Percentiles rank a stretch among this genome's conserved stretches.
phyloP scores from a whole-genome alignment of 2,888 invertebrate genomes.

The Heliconius erato region DNA sequence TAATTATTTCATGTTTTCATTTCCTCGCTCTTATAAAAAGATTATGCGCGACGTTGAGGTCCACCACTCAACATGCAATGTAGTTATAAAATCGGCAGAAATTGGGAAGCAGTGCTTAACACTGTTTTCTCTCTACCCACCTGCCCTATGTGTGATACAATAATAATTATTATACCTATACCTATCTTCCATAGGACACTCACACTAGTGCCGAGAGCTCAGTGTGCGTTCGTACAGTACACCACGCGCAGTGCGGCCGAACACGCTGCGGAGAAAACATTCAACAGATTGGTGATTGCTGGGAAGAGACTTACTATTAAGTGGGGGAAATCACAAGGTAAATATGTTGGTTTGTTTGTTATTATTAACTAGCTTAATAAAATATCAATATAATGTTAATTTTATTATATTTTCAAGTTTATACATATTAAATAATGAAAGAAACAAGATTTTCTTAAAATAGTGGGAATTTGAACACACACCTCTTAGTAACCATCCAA shows the following conservation, averaged over 20 bases:
- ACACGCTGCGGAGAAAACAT: slow-evolving; percentile 97
- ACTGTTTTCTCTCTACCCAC: background rate
- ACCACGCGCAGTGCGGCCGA: slow-evolving; percentile 96
- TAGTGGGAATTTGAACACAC: no score
- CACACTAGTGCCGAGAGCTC: slow-evolving; percentile 96
- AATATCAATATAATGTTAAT: no score
- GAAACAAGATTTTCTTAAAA: no score
- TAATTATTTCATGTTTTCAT: background rate
- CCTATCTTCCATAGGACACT: slow-evolving; percentile 86
- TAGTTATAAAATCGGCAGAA: no score
- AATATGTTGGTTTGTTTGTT: slow-evolving; percentile 3
- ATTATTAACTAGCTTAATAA: background rate
- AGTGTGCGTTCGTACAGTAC: slow-evolving; percentile 99
- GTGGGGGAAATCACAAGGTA: slow-evolving; percentile 98
- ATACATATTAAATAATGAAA: no score
- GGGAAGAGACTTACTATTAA: slow-evolving; percentile 97
- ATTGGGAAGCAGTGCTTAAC: no score
- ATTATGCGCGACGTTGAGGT: no score
- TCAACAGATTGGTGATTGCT: slow-evolving; percentile 94
- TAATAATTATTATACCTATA: background rate
- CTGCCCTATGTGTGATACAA: background rate
- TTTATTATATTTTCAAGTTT: no score
- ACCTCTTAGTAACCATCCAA: no score
- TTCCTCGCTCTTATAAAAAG: background rate
- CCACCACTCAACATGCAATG: no score